Percentiles rank a stretch among this genome's conserved stretches.
These are phyloP conservation scores for Drosophila infuscata DNA, from an alignment of 2,888 invertebrate species.

Conservation along the genomic window DNA sequence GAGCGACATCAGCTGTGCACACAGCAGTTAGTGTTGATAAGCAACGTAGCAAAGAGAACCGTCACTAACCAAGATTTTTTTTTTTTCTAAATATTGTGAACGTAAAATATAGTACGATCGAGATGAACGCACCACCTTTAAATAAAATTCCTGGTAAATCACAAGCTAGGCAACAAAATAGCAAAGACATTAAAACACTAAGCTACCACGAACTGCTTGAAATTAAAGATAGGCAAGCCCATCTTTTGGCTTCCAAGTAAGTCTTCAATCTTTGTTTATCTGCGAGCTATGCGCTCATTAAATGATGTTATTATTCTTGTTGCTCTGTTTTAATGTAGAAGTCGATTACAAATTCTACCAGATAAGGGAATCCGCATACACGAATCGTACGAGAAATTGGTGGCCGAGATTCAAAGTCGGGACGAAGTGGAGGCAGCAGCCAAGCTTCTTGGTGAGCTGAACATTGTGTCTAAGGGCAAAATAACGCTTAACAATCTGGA, in stretches of 20 bases:
- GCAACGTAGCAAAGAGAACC: neutral
- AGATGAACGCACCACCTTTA: constrained; percentile 48
- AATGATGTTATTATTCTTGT: neutral
- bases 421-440: constrained; percentile 80
- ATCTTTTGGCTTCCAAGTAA: constrained; percentile 83
- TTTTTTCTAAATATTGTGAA: neutral
- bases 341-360: constrained; percentile 74
- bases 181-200: constrained; percentile 77
- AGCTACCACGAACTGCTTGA: constrained; percentile 78
- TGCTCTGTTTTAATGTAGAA: constrained; percentile 52
- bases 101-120: constrained; percentile 4
- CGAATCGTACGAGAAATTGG: constrained; percentile 77
- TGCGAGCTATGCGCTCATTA: neutral
- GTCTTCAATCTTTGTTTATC: constrained; percentile 19
- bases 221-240: constrained; percentile 79
- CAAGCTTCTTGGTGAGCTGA: constrained; percentile 80
- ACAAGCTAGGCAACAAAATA: constrained; percentile 69
- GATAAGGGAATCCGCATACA: constrained; percentile 84
- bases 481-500: constrained; percentile 78
- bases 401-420: constrained; percentile 77
- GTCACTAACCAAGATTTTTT: neutral
- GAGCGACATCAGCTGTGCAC: neutral
- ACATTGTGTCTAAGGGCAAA: constrained; percentile 80
- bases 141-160: constrained; percentile 76
- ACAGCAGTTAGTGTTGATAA: neutral